Evolutionary conservation across 2,888 invertebrate species (phyloP).

Genomic region (Cantharis rufa): DNA sequence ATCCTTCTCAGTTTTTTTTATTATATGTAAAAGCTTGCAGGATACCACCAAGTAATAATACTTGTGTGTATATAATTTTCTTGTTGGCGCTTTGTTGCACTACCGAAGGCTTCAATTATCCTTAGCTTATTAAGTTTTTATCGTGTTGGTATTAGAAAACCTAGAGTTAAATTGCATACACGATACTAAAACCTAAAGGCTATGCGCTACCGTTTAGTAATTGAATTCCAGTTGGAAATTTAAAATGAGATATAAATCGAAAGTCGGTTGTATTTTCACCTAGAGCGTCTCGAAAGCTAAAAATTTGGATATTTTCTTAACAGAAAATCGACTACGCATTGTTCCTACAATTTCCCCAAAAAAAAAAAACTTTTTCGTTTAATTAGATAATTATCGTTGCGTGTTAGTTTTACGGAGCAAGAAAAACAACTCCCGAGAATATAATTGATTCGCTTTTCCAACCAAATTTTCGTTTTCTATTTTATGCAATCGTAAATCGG

Average conservation of each 20-base stretch:
- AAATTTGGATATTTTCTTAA: background rate
- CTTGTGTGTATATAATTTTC: background rate
- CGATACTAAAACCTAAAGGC: conserved; percentile 9
- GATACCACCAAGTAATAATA: background rate
- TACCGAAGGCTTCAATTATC: conserved; percentile 20
- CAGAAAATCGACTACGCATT: background rate
- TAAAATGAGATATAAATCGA: background rate
- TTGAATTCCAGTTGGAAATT: conserved; percentile 22
- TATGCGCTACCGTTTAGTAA: conserved; percentile 22
- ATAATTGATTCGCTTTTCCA: background rate
- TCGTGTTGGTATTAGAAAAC: conserved; percentile 22
- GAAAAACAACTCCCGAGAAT: background rate
- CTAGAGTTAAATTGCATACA: conserved; percentile 24
- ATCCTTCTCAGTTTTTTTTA: conserved; percentile 2
- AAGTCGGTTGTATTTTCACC: background rate
- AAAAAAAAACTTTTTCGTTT: background rate
- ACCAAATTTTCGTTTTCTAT: background rate
- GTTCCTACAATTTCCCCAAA: background rate
- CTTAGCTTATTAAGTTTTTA: conserved; percentile 28
- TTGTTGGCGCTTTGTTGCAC: background rate
- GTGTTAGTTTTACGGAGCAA: background rate
- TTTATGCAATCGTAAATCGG: background rate
- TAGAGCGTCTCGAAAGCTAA: background rate
- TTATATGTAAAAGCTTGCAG: background rate
- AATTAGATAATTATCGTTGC: background rate